Conservation (phyloP, 2,888 invertebrate genomes). For the Prenolepis imparis region DNA sequence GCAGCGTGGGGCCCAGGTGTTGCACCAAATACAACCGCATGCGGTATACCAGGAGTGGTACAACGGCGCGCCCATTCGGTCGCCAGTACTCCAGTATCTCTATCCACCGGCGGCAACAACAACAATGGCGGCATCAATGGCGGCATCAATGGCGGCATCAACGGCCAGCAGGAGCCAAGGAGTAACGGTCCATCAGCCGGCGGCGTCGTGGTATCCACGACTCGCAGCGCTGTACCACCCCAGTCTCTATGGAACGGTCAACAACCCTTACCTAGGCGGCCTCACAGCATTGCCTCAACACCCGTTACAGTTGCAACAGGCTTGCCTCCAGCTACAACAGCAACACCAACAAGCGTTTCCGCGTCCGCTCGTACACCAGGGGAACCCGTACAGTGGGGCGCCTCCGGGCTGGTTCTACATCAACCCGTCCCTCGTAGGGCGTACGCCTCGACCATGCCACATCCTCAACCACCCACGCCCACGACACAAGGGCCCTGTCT, state of each 20-base stretch:
- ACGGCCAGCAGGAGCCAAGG: slow-evolving; percentile 65
- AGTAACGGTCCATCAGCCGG: slow-evolving; percentile 67
- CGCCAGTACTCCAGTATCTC: slow-evolving; percentile 80
- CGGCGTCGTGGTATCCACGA: slow-evolving; percentile 71
- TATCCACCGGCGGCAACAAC: slow-evolving; percentile 66
- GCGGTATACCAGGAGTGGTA: slow-evolving; percentile 72
- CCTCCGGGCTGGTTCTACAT: slow-evolving; percentile 84
- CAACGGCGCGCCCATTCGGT: slow-evolving; percentile 78
- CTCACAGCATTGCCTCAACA: slow-evolving; percentile 89
- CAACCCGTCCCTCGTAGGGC: slow-evolving; percentile 84
- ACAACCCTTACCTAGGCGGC: slow-evolving; percentile 86
- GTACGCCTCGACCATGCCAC: slow-evolving; percentile 87
- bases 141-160: slow-evolving; percentile 69
- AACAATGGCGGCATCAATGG: slow-evolving; percentile 67
- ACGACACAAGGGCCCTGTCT: slow-evolving; percentile 86
- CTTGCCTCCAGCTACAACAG: slow-evolving; percentile 75
- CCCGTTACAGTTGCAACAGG: slow-evolving; percentile 80
- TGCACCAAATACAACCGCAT: slow-evolving; percentile 68
- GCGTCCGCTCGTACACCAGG: slow-evolving; percentile 79
- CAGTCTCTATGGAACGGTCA: slow-evolving; percentile 84
- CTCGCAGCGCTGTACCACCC: slow-evolving; percentile 83
- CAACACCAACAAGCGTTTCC: slow-evolving; percentile 73
- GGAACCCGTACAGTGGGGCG: slow-evolving; percentile 84
- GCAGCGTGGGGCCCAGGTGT: slow-evolving; percentile 59
- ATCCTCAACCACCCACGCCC: slow-evolving; percentile 88